Percentiles rank a stretch among this genome's conserved stretches.
phyloP scores from a whole-genome alignment of 2,797 vertebrate species.

The Galago senegalensis region DNA sequence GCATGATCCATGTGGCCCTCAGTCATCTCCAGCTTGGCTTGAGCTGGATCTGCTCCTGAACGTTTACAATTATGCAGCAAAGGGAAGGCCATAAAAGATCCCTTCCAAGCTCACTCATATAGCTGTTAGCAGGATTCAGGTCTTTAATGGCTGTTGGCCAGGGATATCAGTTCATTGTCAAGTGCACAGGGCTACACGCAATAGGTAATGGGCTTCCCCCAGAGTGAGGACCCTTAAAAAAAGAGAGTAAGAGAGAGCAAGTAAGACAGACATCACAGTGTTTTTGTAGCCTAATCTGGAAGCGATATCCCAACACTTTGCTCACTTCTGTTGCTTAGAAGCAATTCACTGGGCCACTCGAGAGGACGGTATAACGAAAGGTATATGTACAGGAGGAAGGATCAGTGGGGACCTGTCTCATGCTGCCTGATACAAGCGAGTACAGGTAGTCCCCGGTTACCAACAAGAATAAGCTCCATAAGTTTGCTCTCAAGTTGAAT shows the following conservation, averaged over 20 bases:
- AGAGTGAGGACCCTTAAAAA: background rate
- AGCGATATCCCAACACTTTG: background rate
- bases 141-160: background rate
- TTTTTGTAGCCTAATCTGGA: background rate
- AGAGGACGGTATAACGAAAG: background rate
- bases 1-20: background rate
- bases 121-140: background rate
- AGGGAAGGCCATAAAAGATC: background rate
- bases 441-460: no score
- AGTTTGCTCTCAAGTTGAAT: no score
- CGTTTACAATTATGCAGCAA: background rate
- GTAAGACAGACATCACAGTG: background rate
- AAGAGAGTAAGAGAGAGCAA: background rate
- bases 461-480: no score
- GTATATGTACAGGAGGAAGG: background rate
- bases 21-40: background rate
- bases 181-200: fast-evolving
- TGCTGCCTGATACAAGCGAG: background rate
- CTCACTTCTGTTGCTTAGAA: background rate
- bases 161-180: background rate
- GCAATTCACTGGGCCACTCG: background rate
- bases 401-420: fast-evolving
- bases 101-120: background rate
- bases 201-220: fast-evolving
- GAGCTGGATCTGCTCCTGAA: background rate